Percentiles rank a stretch among this genome's conserved stretches.
phyloP scores from a whole-genome alignment of 2,797 vertebrate genomes.

The Paedocypris micromegethes region DNA sequence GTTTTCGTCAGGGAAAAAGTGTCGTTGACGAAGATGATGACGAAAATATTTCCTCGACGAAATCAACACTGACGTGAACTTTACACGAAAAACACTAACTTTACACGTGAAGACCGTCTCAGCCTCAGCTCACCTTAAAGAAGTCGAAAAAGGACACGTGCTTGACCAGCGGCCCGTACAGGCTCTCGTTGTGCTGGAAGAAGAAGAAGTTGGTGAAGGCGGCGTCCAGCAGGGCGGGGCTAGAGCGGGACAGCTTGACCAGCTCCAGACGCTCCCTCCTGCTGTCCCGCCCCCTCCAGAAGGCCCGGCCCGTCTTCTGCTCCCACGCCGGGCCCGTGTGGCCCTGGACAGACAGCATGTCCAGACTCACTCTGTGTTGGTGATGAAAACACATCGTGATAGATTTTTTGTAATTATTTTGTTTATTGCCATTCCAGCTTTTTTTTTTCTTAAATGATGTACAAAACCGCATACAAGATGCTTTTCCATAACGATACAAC shows the following conservation, averaged over 20 bases:
- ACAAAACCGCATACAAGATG: too few species aligned
- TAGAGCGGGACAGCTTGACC: constrained; percentile 84
- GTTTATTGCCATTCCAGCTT: too few species aligned
- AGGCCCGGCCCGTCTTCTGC: constrained; percentile 82
- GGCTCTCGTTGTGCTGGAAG: constrained; percentile 89
- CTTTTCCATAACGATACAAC: too few species aligned
- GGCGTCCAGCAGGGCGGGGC: constrained; percentile 81
- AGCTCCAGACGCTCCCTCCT: constrained; percentile 90
- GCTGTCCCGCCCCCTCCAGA: constrained; percentile 97
- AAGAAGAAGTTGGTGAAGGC: constrained; percentile 99
- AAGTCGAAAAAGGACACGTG: constrained; percentile 98
- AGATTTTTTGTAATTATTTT: too few species aligned
- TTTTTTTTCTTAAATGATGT: too few species aligned
- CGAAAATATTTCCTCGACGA: too few species aligned
- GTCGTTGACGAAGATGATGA: too few species aligned
- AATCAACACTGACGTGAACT: background rate
- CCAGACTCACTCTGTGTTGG: constrained; percentile 83
- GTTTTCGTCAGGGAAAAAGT: too few species aligned
- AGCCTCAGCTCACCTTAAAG: constrained; percentile 80
- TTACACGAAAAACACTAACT: background rate
- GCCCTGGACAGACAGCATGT: constrained; percentile 97
- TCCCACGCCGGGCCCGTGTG: constrained; percentile 87
- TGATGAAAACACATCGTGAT: too few species aligned
- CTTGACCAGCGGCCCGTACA: constrained; percentile 93
- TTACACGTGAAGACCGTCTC: background rate